Evolutionary conservation across 2,888 invertebrate species (phyloP).

Genomic region (Smittia sp.): DNA sequence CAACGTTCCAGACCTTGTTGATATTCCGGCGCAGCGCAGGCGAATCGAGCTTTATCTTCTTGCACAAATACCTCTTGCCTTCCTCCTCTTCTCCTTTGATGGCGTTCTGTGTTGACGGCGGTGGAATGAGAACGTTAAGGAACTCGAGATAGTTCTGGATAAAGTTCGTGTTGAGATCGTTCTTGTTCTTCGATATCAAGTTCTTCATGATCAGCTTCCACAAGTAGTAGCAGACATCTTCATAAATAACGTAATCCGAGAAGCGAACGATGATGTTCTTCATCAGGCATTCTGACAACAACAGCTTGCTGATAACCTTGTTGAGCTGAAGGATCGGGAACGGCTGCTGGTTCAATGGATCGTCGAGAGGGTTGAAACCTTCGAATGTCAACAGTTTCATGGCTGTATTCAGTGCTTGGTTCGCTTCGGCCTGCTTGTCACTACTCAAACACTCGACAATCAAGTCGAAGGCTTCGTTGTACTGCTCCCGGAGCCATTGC

Average conservation of each 20-base stretch:
- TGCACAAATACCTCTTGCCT: constrained; percentile 17
- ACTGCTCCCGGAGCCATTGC: constrained; percentile 68
- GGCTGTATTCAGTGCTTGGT: constrained; percentile 67
- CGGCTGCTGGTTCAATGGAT: constrained; percentile 49
- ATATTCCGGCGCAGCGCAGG: constrained; percentile 57
- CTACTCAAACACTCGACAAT: constrained; percentile 60
- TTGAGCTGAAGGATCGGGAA: constrained; percentile 69
- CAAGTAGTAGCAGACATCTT: constrained; percentile 72
- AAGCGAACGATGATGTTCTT: constrained; percentile 64
- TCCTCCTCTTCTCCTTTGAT: constrained; percentile 52
- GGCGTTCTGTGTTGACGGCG: constrained; percentile 45
- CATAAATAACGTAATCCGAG: constrained; percentile 70
- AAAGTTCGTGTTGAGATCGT: constrained; percentile 51
- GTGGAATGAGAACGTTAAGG: constrained; percentile 59
- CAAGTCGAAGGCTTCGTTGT: constrained; percentile 63
- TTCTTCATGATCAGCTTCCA: constrained; percentile 62
- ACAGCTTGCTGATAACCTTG: constrained; percentile 62
- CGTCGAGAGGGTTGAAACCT: constrained; percentile 65
- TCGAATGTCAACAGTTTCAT: constrained; percentile 73
- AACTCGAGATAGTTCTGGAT: constrained; percentile 65
- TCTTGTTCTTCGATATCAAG: constrained; percentile 57
- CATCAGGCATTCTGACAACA: constrained; percentile 63
- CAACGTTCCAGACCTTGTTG: constrained; percentile 72
- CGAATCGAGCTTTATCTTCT: constrained; percentile 57
- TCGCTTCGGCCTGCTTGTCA: constrained; percentile 56